These are phyloP conservation scores for Psittacus erithacus DNA, from an alignment of 2,113 vertebrate species.

Conservation along the genomic window DNA sequence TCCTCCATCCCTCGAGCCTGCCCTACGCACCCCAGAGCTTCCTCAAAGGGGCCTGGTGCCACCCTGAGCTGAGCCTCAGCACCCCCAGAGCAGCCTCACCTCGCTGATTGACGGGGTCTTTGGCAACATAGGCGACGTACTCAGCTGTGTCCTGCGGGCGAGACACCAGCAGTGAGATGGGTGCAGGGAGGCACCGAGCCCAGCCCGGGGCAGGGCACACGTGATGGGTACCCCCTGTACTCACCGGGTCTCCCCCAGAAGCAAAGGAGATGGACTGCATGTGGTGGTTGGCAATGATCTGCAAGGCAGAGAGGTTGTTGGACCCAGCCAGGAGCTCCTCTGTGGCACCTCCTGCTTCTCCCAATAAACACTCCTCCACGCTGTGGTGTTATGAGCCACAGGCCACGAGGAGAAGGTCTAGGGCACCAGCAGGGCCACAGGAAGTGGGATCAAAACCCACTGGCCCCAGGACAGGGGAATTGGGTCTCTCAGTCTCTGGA, in stretches of 20 bases:
- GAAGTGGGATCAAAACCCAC: not conserved
- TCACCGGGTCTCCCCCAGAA: constrained; percentile 95
- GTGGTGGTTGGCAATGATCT: constrained; percentile 97
- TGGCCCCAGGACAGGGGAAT: not conserved
- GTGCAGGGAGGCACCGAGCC: not conserved
- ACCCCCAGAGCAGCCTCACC: constrained; percentile 75
- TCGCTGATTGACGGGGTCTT: constrained; percentile 99
- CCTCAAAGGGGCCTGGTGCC: not conserved
- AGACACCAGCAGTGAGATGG: not conserved
- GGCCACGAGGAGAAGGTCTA: not conserved
- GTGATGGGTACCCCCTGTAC: not conserved
- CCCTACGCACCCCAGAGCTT: not conserved
- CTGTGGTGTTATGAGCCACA: not conserved
- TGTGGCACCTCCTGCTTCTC: not conserved
- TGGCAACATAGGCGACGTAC: constrained; percentile 91
- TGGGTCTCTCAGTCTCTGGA: rapidly evolving
- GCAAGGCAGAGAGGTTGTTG: constrained; percentile 1
- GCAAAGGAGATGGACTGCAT: constrained; percentile 98
- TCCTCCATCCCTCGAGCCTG: not conserved
- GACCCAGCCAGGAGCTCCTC: not conserved
- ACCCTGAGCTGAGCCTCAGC: not conserved
- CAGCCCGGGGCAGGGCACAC: rapidly evolving
- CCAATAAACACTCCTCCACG: not conserved
- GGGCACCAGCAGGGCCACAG: rapidly evolving
- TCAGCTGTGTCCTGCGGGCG: constrained; percentile 77